A percentile compares a stretch with the other conserved stretches of the same genome.
Conservation (phyloP, 2,888 invertebrate species). For the Brachypalpus laphriformis region DNA sequence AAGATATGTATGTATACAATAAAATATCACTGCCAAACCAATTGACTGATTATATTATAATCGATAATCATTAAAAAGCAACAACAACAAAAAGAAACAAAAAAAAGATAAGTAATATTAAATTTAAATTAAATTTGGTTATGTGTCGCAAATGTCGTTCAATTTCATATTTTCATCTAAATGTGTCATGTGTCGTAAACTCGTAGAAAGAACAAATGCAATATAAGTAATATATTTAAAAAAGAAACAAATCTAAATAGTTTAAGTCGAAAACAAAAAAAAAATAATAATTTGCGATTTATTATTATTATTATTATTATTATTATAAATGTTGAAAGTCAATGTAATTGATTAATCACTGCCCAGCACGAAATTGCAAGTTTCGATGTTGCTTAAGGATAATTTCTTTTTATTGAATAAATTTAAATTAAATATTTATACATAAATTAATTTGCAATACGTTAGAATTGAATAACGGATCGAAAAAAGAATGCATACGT, state of each 20-base stretch:
- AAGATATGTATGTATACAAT: conserved; percentile 37
- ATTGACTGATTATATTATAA: conserved; percentile 68
- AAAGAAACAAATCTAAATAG: background rate
- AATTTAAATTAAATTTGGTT: conserved; percentile 23
- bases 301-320: background rate
- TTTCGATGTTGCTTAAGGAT: conserved; percentile 1
- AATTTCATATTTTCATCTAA: conserved; percentile 30
- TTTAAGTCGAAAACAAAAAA: background rate
- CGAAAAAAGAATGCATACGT: background rate
- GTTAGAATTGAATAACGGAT: background rate
- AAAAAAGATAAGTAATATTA: conserved; percentile 4
- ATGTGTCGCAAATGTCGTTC: conserved; percentile 23
- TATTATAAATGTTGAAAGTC: conserved; percentile 6
- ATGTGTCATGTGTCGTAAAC: conserved; percentile 32
- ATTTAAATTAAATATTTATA: conserved; percentile 33
- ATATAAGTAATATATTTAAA: conserved; percentile 9
- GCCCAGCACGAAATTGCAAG: conserved; percentile 28
- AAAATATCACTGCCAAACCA: conserved; percentile 71
- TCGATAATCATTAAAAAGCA: conserved; percentile 50
- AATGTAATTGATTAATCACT: conserved; percentile 40
- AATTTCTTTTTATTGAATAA: background rate
- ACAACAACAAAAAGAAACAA: too few relatives aligned
- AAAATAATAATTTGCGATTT: background rate
- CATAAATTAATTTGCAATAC: conserved; percentile 20
- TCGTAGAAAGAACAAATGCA: conserved; percentile 19